Base-by-base conservation (phyloP, 2,113 vertebrate genomes). In the Lucifuga dentata region DNA sequence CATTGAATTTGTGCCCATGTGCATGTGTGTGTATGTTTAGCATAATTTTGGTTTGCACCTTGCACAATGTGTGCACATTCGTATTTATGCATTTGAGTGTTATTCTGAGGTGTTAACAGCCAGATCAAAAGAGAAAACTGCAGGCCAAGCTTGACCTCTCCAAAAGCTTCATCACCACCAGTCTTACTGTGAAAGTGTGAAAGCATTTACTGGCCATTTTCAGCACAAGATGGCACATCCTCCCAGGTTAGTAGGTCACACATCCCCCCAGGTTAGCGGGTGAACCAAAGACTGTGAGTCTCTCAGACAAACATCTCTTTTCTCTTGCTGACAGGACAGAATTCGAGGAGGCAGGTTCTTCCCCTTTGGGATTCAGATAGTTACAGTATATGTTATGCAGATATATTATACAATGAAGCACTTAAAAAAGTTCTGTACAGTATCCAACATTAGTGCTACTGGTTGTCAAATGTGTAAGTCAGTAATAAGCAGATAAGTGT, bases 181-280 rank as follows among this genome's bases (percentile, higher is more conserved):
- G 39, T 61, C 67, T 62, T 51, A 29, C 50, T 48, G 40, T 76
- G 75, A 57, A 50, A 26, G 72, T 80, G 81, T 82, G 71, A 88
- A 86, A 86, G 61, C 63, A 81, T 81, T 86, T 64, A 73, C 24
- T 41, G 40, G 56, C 36, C 36, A 51, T 79, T 74, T 66, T 60
- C 56, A 72, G 53, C 48, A 35, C 8, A 5, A 77, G 53, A 63
- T 56, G 39, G 68, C 60, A 63, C 60, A 45, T 77, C 49, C 41
- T 44, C 68, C 49, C 26, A 33, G 78, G 78, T 79, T 63, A 74
- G 44, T 2, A 4, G 73, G 49, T 49, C 39, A 8, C 57, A 26
- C 43, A 60, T 29, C 36, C 16, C n/a, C 51, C 36, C 57, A 65
- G 9, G 44, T 29, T 2, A 4, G n/a, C n/a, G n/a, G n/a, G n/a